Percentiles rank a stretch among this genome's conserved stretches.
Conservation (phyloP, 2,113 vertebrate genomes). For the Platycercus adscitus region DNA sequence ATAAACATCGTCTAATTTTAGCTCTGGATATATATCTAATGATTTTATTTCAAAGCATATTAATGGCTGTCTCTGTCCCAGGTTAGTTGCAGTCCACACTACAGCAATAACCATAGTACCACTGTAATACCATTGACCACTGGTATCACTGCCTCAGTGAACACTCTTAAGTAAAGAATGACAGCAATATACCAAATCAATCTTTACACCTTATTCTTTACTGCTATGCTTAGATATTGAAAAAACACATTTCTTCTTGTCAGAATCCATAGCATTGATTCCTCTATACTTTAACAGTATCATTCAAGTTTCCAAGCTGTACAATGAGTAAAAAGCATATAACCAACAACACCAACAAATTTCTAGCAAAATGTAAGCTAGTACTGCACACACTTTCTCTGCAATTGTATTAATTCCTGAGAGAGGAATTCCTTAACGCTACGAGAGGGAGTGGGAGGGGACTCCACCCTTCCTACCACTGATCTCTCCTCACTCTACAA, state of each 20-base stretch:
- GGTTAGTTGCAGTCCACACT: not conserved
- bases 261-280: constrained; percentile 14
- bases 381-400: not conserved
- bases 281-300: not conserved
- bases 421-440: not conserved
- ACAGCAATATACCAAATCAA: constrained; percentile 40
- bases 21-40: not conserved
- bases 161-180: constrained; percentile 36
- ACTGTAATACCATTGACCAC: not conserved
- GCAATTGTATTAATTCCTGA: not conserved
- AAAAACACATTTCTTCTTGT: constrained; percentile 8
- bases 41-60: constrained; percentile 39
- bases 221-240: not conserved
- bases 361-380: not conserved
- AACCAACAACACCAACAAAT: not conserved
- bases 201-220: constrained; percentile 12
- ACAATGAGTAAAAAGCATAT: not conserved
- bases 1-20: not conserved
- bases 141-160: not conserved
- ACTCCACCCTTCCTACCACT: not conserved
- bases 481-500: not conserved
- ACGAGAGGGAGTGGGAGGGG: not conserved
- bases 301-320: not conserved
- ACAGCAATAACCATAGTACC: not conserved
- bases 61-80: not conserved